A percentile compares a stretch with the other conserved stretches of the same genome.
phyloP scores from a whole-genome alignment of 2,113 vertebrate species.

The Burhinus oedicnemus region DNA sequence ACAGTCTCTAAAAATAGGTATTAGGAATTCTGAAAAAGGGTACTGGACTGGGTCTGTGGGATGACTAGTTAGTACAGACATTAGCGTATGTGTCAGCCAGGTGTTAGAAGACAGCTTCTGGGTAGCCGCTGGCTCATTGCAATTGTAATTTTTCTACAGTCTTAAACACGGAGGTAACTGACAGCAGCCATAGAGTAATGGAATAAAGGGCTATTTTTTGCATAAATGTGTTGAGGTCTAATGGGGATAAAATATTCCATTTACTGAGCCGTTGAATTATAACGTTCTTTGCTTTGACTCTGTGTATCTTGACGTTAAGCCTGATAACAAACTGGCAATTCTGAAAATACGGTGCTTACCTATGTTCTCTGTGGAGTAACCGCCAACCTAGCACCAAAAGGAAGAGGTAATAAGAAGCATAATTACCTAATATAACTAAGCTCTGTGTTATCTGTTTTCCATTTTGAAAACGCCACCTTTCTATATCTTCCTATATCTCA shows the following conservation, averaged over 20 bases:
- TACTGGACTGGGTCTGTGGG: background rate
- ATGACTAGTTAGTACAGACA: background rate
- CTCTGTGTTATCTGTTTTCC: slow-evolving; percentile 48
- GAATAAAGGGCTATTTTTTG: background rate
- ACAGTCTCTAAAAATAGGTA: background rate
- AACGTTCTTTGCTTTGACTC: background rate
- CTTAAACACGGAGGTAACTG: background rate
- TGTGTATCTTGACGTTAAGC: slow-evolving; percentile 19
- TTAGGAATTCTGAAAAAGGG: background rate
- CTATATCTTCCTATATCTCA: slow-evolving; percentile 14
- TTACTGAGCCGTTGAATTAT: background rate
- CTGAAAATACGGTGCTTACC: slow-evolving; percentile 44
- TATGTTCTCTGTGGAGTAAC: slow-evolving; percentile 51
- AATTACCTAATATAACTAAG: slow-evolving; percentile 67
- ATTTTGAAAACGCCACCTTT: slow-evolving; percentile 61
- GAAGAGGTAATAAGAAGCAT: slow-evolving; percentile 61
- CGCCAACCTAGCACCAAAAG: slow-evolving; percentile 42
- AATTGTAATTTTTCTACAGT: background rate
- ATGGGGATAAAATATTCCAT: background rate
- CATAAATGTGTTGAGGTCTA: background rate
- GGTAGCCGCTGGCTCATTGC: background rate
- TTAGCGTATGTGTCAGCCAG: background rate
- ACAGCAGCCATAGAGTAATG: background rate
- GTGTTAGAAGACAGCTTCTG: background rate
- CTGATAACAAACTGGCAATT: slow-evolving; percentile 42